Base-by-base conservation (phyloP, 2,113 vertebrate genomes). In the Nyctibius bracteatus region DNA sequence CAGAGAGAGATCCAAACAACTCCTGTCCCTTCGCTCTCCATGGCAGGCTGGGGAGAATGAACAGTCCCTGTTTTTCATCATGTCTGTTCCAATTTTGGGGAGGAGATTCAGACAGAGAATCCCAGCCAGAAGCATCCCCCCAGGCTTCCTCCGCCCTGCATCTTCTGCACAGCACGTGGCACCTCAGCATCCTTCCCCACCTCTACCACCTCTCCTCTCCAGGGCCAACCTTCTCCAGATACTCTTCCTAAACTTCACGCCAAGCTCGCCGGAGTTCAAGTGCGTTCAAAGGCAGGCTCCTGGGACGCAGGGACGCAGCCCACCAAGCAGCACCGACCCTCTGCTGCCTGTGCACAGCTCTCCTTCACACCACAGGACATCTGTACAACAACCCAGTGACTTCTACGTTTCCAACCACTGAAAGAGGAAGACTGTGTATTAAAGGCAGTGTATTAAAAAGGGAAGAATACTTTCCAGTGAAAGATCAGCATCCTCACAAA, bases 361-460 rank as follows among this genome's bases (percentile, higher is more conserved):
- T 68, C 63, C 68, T 44, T 33, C 33, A 3, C 67, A 30, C 62
- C 67, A 37, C 7, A 25, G 24, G 9, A 43, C 0, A 0, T n/a
- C 80, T 16, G 30, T 3, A 15, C 54, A 68, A 44, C 71, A 2
- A 49, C 46, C 31, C n/a, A 20, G 28, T 4, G 25, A 18, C 54
- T 54, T 22, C 72, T 20, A 18, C 37, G 1, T 55, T 39, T 39
- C 68, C 72, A 6, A 24, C 35, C 6, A 16, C 54, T 21, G 25
- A 18, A 74, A 84, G 68, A 88, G 90, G 94, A 96, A 93, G 91
- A 79, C 90, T 41, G 35, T 90, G 55, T 72, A n/a, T 92, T 86
- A 49, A 94, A 94, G 96, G 88, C 96, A 97, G 95, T 94, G 80
- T 81, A 21, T 74, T 78, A 25, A 43, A 81, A 59, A 86, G 90